phyloP scores from a whole-genome alignment of 2,797 vertebrate genomes.

The Distichodus sexfasciatus region DNA sequence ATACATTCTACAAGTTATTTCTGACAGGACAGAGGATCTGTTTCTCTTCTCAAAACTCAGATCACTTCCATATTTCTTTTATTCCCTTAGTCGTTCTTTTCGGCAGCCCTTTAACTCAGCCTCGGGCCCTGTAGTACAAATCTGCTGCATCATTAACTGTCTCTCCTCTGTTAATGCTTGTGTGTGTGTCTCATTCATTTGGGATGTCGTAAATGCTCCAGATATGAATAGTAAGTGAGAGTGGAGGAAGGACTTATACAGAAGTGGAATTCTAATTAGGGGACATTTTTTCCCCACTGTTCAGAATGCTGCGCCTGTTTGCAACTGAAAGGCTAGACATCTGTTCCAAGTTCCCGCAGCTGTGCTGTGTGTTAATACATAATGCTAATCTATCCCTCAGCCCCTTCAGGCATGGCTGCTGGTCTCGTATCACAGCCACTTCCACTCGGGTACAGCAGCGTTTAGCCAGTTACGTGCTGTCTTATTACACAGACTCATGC shows the following conservation, averaged over 20 bases:
- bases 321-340: not conserved
- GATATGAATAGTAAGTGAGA: not conserved
- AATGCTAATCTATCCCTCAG: not conserved
- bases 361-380: not conserved
- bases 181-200: slow-evolving; percentile 15
- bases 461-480: slow-evolving; percentile 64
- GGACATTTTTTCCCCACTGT: not conserved
- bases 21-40: not conserved
- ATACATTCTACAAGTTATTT: not conserved
- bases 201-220: not conserved
- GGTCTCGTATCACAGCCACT: not conserved
- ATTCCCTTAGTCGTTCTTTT: not conserved
- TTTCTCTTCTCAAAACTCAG: slow-evolving; percentile 1
- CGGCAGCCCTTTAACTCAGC: not conserved
- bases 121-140: not conserved
- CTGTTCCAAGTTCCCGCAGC: not conserved
- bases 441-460: not conserved
- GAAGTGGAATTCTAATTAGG: not conserved
- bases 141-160: not conserved
- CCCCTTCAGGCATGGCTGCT: not conserved
- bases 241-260: not conserved
- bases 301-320: not conserved
- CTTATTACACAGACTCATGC: too few species aligned
- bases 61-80: not conserved
- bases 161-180: not conserved